Percentiles rank a stretch among this genome's conserved stretches.
These are phyloP conservation scores for Liparis tanakae DNA, from an alignment of 2,797 vertebrate species.

Conservation along the genomic window DNA sequence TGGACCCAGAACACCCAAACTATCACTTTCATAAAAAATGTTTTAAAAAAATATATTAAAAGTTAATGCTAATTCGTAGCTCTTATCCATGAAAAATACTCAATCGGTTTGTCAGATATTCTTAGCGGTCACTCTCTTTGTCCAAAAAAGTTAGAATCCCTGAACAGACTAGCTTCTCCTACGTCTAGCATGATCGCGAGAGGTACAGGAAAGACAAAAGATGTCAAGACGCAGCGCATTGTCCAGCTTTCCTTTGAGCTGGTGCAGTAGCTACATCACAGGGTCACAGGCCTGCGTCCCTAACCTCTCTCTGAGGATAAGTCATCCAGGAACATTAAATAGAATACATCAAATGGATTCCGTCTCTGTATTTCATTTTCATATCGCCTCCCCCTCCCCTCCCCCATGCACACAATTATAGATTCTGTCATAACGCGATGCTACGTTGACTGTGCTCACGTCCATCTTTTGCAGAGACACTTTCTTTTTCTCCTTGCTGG, in stretches of 20 bases:
- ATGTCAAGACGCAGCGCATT: slow-evolving; percentile 1
- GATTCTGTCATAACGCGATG: not conserved
- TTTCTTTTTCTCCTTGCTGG: not conserved
- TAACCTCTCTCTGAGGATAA: slow-evolving; percentile 13
- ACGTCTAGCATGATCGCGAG: not conserved
- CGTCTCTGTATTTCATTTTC: slow-evolving; percentile 4
- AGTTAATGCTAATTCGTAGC: not conserved
- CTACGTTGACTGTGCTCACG: not conserved
- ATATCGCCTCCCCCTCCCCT: not conserved
- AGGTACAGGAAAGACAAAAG: slow-evolving; percentile 17
- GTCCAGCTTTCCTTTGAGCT: slow-evolving; percentile 1
- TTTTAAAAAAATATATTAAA: slow-evolving; percentile 16
- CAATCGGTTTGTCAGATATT: not conserved
- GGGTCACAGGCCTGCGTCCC: slow-evolving; percentile 32
- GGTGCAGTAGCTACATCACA: slow-evolving; percentile 53
- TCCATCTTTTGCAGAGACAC: not conserved
- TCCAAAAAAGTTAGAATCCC: slow-evolving; percentile 14
- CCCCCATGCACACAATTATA: not conserved
- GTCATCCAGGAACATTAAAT: slow-evolving; percentile 30
- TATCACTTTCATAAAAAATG: not conserved
- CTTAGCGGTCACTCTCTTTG: not conserved
- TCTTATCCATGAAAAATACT: slow-evolving; percentile 2
- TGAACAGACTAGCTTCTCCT: not conserved
- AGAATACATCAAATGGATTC: slow-evolving; percentile 17
- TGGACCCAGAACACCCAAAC: not conserved